phyloP scores from a whole-genome alignment of 2,888 invertebrate genomes.

The Hypolimnas misippus region DNA sequence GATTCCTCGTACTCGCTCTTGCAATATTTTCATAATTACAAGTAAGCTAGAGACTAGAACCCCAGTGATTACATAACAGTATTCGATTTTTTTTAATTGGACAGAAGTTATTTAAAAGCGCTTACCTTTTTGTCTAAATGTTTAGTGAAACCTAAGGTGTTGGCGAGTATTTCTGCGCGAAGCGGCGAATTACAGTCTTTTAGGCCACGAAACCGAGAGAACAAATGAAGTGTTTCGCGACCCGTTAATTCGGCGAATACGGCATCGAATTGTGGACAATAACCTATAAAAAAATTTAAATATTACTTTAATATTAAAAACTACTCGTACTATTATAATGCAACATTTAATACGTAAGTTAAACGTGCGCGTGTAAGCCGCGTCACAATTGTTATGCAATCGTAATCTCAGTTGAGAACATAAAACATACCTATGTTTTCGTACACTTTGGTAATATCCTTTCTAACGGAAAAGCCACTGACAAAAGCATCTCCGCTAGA shows the following conservation, averaged over 20 bases:
- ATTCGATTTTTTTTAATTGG: not conserved
- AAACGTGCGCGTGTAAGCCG: no score
- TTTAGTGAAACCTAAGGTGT: slow-evolving; percentile 84
- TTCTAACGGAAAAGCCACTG: slow-evolving; percentile 80
- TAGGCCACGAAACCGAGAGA: slow-evolving; percentile 86
- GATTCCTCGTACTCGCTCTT: no score
- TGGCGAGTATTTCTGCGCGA: slow-evolving; percentile 73
- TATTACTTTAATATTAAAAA: no score
- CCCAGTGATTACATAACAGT: not conserved
- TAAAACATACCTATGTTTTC: slow-evolving; percentile 84
- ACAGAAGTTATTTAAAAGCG: not conserved
- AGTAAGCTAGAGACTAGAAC: no score
- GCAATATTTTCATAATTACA: no score
- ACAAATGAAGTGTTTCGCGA: slow-evolving; percentile 87
- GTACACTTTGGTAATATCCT: slow-evolving; percentile 83
- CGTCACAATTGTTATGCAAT: no score
- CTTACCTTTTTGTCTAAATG: slow-evolving; percentile 85
- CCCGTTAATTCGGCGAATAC: slow-evolving; percentile 89
- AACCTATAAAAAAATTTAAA: no score
- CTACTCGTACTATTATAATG: no score
- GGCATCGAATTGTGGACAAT: slow-evolving; percentile 74
- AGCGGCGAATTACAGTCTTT: slow-evolving; percentile 73
- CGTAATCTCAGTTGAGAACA: not conserved
- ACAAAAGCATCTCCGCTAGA: slow-evolving; percentile 89
- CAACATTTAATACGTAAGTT: no score